phyloP scores from a whole-genome alignment of 2,888 invertebrate species.

The Muschampia plurimacula region DNA sequence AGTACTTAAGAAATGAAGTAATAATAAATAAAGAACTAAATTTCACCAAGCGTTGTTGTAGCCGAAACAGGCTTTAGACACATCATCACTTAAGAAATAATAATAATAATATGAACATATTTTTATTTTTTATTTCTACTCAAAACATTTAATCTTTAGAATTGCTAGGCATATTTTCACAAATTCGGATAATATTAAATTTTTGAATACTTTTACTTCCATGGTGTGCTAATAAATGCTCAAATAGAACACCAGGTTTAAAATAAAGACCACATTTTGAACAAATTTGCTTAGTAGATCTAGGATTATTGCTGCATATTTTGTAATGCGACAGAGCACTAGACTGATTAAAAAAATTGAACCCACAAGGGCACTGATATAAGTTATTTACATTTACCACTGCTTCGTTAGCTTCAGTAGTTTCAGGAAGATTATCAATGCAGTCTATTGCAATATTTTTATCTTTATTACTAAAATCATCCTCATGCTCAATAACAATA shows the following conservation, averaged over 20 bases:
- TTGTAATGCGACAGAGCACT: conserved; percentile 55
- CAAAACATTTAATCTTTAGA: too few relatives aligned
- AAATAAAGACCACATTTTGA: conserved; percentile 68
- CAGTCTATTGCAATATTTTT: too few relatives aligned
- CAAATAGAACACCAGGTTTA: conserved; percentile 64
- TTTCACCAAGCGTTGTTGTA: too few relatives aligned
- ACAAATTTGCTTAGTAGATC: conserved; percentile 61
- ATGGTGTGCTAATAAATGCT: conserved; percentile 67
- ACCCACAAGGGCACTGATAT: conserved; percentile 67
- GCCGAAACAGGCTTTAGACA: too few relatives aligned
- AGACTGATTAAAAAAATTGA: conserved; percentile 61
- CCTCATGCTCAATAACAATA: conserved; percentile 40
- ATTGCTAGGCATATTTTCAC: not conserved
- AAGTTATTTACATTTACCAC: conserved; percentile 40
- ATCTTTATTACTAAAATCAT: conserved; percentile 6
- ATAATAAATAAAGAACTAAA: too few relatives aligned
- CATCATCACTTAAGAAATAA: too few relatives aligned
- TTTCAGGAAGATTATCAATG: too few relatives aligned
- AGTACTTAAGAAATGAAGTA: too few relatives aligned
- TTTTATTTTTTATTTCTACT: too few relatives aligned
- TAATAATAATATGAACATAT: too few relatives aligned
- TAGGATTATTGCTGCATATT: conserved; percentile 53
- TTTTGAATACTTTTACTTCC: conserved; percentile 58
- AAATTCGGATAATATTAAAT: conserved; percentile 54
- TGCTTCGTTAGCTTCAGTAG: too few relatives aligned